A percentile compares a stretch with the other conserved stretches of the same genome.
Conservation (phyloP, 2,113 vertebrate genomes). For the Tragulus kanchil region DNA sequence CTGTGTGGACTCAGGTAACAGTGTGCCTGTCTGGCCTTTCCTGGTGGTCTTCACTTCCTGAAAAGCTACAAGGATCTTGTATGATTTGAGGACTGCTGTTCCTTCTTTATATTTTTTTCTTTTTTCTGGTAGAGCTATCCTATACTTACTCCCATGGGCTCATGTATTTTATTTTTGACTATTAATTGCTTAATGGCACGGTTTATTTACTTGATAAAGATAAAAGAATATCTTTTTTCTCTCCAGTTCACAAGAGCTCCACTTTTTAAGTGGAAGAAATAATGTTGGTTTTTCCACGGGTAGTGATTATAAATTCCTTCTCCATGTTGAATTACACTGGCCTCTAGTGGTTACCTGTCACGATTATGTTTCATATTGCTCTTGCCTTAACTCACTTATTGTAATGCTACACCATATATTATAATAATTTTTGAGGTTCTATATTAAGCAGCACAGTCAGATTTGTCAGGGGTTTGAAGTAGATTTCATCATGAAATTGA, state of each 20-base stretch:
- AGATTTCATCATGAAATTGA: conserved; percentile 64
- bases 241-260: conserved; percentile 53
- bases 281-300: conserved; percentile 59
- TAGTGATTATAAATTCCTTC: conserved; percentile 75
- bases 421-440: conserved; percentile 74
- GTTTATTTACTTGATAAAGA: conserved; percentile 44
- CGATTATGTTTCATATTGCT: conserved; percentile 60
- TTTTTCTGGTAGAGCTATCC: not conserved
- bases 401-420: not conserved
- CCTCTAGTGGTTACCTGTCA: conserved; percentile 91
- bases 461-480: conserved; percentile 47
- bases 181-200: not conserved
- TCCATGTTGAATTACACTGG: conserved; percentile 91
- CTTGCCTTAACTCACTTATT: conserved; percentile 36
- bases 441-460: conserved; percentile 25
- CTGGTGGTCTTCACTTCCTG: not conserved
- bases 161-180: not conserved
- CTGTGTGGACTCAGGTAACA: not conserved
- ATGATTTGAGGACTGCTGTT: not conserved
- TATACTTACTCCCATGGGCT: not conserved
- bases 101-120: not conserved
- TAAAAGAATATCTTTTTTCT: conserved; percentile 59
- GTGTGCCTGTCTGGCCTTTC: not conserved
- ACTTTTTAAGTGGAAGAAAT: conserved; percentile 81
- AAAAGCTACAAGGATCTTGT: not conserved